Evolutionary conservation across 2,888 invertebrate species (phyloP).

Genomic region (Cremastobaeus sp.): DNA sequence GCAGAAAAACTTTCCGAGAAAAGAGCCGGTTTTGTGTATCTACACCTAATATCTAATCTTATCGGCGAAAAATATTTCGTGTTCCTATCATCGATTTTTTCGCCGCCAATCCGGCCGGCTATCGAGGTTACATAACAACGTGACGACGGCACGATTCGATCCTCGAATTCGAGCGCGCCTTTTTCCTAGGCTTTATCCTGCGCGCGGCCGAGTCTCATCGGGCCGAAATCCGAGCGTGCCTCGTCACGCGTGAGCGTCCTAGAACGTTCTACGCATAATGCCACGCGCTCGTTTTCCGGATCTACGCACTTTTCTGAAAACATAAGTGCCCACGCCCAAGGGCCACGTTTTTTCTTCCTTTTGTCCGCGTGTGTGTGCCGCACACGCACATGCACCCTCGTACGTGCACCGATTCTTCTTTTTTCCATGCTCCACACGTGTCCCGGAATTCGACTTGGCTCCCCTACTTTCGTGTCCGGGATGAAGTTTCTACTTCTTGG

Average conservation of each 20-base stretch:
- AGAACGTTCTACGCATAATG: slow-evolving; percentile 60
- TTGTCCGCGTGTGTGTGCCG: not conserved
- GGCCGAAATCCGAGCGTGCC: slow-evolving; percentile 45
- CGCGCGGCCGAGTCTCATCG: slow-evolving; percentile 20
- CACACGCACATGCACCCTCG: not conserved
- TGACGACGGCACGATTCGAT: no score
- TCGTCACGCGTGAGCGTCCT: slow-evolving; percentile 56
- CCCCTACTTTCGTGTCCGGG: slow-evolving; percentile 24
- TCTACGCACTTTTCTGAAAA: slow-evolving; percentile 73
- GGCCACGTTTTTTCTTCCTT: slow-evolving; percentile 48
- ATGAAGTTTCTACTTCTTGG: slow-evolving; percentile 14
- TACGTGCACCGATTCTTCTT: not conserved
- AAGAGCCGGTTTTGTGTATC: no score
- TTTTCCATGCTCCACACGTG: slow-evolving; percentile 46
- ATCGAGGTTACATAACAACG: no score
- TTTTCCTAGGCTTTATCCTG: slow-evolving; percentile 16
- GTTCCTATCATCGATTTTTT: not conserved
- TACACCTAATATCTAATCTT: not conserved
- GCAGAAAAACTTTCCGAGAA: no score
- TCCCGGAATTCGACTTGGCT: slow-evolving; percentile 42
- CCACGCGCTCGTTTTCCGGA: slow-evolving; percentile 63
- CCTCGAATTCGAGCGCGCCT: not conserved
- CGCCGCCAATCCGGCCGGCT: not conserved
- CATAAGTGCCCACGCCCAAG: slow-evolving; percentile 67
- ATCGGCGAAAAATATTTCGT: not conserved